Evolutionary conservation across 2,113 vertebrate species (phyloP), one percentile per base, ranked within the genome.

Genomic region (Campylomormyrus tamandua): DNA sequence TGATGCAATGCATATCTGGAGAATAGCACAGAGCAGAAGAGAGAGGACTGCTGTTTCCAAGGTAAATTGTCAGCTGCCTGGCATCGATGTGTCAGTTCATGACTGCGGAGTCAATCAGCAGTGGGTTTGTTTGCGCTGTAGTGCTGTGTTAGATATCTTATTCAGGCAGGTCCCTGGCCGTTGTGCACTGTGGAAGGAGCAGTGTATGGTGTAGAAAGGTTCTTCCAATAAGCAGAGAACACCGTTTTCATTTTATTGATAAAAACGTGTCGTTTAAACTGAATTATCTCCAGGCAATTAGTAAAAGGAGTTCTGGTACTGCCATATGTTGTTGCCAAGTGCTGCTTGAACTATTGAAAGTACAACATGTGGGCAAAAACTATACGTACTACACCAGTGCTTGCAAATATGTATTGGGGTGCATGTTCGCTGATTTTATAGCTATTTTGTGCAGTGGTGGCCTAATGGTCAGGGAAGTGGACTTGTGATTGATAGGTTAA

Each of bases 51-150:
- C 15, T 19, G 53, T 31, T 58, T 62, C 27, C 52, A 58, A 15
- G 52, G 49, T 31, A 87, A 87, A 87, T 58, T 58, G 52, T 56
- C 86, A 87, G 31, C 86, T 58, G 87, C 87, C 52, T 62, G 52
- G 35, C 87, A 35, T 87, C 27, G 31, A 21, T 42, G 39, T 88
- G 87, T 88, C 87, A 58, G 53, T 45, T 62, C 27, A 39, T 62
- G 53, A 88, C 53, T 58, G 39, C 2, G 24, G 87, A 88, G 52
- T 88, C 52, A 62, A 88, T 88, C 87, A 46, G 53, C 52, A 39
- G 8, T 7, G 39, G 87, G 35, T 42, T n/a, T 62, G 56, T 62
- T 88, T 62, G 87, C 87, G 62, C 35, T 9, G 31, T 10, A 39
- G 13, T 10, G 52, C 87, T 21, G 39, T 58, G 21, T 58, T 53